These are phyloP conservation scores for Lysiphlebus fabarum DNA, from an alignment of 1,140 invertebrate genomes.

Conservation along the genomic window DNA sequence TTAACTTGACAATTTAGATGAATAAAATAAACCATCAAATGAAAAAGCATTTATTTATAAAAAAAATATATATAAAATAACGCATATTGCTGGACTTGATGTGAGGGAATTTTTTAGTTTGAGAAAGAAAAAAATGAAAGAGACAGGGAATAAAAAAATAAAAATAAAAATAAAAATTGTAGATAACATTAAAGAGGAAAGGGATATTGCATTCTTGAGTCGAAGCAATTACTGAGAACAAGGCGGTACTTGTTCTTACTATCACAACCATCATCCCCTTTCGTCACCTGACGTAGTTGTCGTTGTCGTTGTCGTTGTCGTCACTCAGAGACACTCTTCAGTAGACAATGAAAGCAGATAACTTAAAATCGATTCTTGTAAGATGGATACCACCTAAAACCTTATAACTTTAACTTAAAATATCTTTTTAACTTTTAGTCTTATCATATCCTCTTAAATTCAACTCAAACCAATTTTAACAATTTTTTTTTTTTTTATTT, in stretches of 20 bases:
- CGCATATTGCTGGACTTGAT: too few species aligned
- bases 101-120: too few species aligned
- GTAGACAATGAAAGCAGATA: conserved; percentile 1
- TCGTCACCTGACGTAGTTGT: background rate
- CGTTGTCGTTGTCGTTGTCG: background rate
- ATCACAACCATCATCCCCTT: conserved; percentile 21
- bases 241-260: conserved; percentile 10
- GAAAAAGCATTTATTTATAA: too few species aligned
- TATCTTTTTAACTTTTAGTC: too few species aligned
- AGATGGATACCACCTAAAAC: too few species aligned
- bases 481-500: too few species aligned
- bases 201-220: conserved; percentile 39
- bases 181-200: conserved; percentile 30
- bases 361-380: too few species aligned
- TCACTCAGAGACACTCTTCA: background rate
- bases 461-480: too few species aligned
- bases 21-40: background rate
- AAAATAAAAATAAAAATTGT: conserved; percentile 27
- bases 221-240: conserved; percentile 38
- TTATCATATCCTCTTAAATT: too few species aligned
- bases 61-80: too few species aligned
- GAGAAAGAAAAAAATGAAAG: background rate
- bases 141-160: conserved; percentile 16
- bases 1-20: too few species aligned
- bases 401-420: too few species aligned